Base-by-base conservation (phyloP, 2,797 vertebrate species). In the Micrastur ruficollis region DNA sequence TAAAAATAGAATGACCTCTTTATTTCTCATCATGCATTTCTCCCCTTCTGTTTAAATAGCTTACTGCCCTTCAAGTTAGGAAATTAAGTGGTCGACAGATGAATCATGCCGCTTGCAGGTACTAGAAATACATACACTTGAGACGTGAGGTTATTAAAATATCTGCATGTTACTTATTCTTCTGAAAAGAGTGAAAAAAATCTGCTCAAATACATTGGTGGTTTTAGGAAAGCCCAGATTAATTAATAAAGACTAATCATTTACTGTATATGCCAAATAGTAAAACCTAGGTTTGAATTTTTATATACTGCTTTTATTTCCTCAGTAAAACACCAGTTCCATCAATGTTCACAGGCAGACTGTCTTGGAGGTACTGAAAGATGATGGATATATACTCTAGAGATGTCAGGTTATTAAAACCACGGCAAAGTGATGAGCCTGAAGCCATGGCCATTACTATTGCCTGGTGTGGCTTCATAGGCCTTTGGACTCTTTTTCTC, bases 131-230 rank as follows among this genome's bases (percentile, higher is more conserved):
- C 6, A 82, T 50, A 84, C 65, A 47, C 67, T 73, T 86, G 91
- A 95, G 85, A 94, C 1, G 9, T 32, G 58, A 95, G 59, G 89
- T 95, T 96, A 97, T 95, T 97, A 84, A 96, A 97, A 70, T 46
- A 53, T 70, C 89, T 80, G 23, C 12, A 49, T 67, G 52, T 56
- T 94, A 83, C 59, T 65, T 85, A 75, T 93, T 96, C 65, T 83
- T 95, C 84, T 90, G 52, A 88, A 95, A 95, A 85, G 52, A 87
- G 50, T n/a, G 62, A 86, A 94, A 93, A 94, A 81, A 61, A 38
- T 56, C 29, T 56, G 9, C 46, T 93, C 15, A 82, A 86, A 89
- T 85, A 81, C 67, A 68, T 61, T 73, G 17, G 56, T 93, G 71
- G 56, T 47, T 97, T 92, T 94, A 72, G 53, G 73, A 95, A 66